Conservation (phyloP, 2,888 invertebrate species). For the Herminia tarsipennalis region DNA sequence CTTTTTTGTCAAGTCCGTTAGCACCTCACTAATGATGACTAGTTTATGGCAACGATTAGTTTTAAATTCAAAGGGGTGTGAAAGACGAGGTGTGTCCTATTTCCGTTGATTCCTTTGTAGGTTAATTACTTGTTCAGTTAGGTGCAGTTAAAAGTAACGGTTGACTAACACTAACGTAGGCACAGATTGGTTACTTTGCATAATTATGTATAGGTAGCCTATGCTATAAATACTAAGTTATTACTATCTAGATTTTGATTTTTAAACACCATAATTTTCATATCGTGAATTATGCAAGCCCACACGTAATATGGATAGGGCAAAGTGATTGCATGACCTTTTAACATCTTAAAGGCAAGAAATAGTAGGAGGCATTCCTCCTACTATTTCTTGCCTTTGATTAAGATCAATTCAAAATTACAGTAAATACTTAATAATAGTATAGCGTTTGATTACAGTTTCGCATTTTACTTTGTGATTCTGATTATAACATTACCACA, state of each 20-base stretch:
- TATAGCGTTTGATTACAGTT: too few relatives aligned
- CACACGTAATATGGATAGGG: slow-evolving; percentile 16
- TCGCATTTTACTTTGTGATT: too few relatives aligned
- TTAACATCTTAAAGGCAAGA: slow-evolving; percentile 24
- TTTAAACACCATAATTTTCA: background rate
- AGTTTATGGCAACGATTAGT: slow-evolving; percentile 49
- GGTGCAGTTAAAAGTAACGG: background rate
- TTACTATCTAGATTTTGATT: background rate
- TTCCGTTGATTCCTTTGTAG: slow-evolving; percentile 26
- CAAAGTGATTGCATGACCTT: slow-evolving; percentile 32
- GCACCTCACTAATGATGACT: slow-evolving; percentile 51
- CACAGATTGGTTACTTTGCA: background rate
- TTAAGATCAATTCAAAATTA: too few relatives aligned
- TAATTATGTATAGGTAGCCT: background rate
- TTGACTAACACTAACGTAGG: background rate
- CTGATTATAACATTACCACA: too few relatives aligned
- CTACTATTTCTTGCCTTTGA: too few relatives aligned
- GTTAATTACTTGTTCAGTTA: slow-evolving; percentile 11
- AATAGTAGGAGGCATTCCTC: slow-evolving; percentile 37
- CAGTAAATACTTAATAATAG: too few relatives aligned
- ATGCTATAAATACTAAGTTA: too few relatives aligned
- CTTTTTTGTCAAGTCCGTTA: slow-evolving; percentile 26
- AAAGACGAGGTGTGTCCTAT: slow-evolving; percentile 51
- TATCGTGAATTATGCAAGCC: too few relatives aligned
- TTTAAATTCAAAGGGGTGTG: slow-evolving; percentile 59